Percentiles rank a stretch among this genome's conserved stretches.
Evolutionary conservation across 2,888 invertebrate genomes (phyloP).

Genomic region (Chironomus riparius): DNA sequence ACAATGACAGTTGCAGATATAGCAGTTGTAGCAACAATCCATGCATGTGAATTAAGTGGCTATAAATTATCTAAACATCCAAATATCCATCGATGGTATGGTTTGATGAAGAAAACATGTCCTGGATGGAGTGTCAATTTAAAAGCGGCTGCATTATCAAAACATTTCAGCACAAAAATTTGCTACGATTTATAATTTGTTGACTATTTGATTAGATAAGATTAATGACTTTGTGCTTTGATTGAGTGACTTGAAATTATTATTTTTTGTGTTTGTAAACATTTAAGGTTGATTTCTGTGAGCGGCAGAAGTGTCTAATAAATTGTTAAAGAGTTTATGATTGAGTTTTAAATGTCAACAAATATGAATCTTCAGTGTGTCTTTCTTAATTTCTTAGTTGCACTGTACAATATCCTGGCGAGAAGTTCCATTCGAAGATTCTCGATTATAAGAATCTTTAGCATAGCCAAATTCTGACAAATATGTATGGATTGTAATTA

Average conservation of each 20-base stretch:
- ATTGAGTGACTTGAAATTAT: not conserved
- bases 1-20: constrained; percentile 62
- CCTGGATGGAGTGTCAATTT: constrained; percentile 2
- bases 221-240: not conserved
- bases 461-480: no score
- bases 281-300: no score
- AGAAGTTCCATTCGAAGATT: no score
- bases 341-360: no score
- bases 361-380: no score
- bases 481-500: no score
- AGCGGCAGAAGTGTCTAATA: no score
- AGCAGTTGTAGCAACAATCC: constrained; percentile 51
- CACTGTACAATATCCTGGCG: no score
- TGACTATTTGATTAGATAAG: not conserved
- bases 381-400: no score
- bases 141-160: not conserved
- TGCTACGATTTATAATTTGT: not conserved
- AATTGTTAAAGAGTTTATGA: no score
- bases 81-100: constrained; percentile 21
- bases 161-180: not conserved
- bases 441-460: no score
- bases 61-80: constrained; percentile 47
- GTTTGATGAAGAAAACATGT: not conserved
- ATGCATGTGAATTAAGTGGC: constrained; percentile 53
- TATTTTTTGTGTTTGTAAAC: not conserved